Conservation (phyloP, 1,140 invertebrate genomes). For the Drosophila persimilis region DNA sequence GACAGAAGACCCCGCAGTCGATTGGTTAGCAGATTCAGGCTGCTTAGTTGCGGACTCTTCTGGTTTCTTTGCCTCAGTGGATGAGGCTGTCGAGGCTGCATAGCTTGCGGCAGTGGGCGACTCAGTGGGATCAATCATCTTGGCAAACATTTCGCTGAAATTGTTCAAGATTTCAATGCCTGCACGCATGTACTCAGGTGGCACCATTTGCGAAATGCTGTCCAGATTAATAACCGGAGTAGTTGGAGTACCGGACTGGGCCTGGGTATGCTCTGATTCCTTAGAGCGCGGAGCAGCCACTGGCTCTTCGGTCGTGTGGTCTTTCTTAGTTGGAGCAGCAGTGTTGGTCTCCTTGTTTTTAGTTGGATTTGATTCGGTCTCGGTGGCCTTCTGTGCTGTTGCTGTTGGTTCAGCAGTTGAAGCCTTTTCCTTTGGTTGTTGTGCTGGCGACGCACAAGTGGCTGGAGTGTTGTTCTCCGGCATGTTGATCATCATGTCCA, state of each 20-base stretch:
- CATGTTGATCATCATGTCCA: slow-evolving; percentile 76
- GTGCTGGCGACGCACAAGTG: slow-evolving; percentile 13
- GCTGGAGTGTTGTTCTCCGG: slow-evolving; percentile 53
- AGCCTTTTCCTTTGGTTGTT: slow-evolving; percentile 14
- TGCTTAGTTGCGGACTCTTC: background rate
- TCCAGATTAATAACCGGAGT: slow-evolving; percentile 66
- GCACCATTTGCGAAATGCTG: slow-evolving; percentile 63
- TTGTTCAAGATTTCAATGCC: slow-evolving; percentile 77
- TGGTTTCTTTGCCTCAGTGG: slow-evolving; percentile 16
- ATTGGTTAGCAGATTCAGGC: slow-evolving; percentile 4
- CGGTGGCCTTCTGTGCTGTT: slow-evolving; percentile 14
- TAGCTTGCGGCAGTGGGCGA: slow-evolving; percentile 1
- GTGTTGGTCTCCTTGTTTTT: slow-evolving; percentile 5
- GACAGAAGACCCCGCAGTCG: slow-evolving; percentile 5
- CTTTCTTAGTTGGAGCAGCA: background rate
- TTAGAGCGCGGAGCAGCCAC: slow-evolving; percentile 39
- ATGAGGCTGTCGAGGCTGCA: slow-evolving; percentile 18
- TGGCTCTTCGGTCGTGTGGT: slow-evolving; percentile 26
- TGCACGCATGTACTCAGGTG: slow-evolving; percentile 73
- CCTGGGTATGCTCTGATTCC: slow-evolving; percentile 17
- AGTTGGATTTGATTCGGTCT: slow-evolving; percentile 15
- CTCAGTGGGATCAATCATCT: slow-evolving; percentile 76
- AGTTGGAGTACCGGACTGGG: slow-evolving; percentile 21
- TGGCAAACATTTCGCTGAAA: slow-evolving; percentile 80
- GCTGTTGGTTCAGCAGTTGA: slow-evolving; percentile 8